Conservation (phyloP, 2,888 invertebrate genomes). For the Drosophila meridiana region DNA sequence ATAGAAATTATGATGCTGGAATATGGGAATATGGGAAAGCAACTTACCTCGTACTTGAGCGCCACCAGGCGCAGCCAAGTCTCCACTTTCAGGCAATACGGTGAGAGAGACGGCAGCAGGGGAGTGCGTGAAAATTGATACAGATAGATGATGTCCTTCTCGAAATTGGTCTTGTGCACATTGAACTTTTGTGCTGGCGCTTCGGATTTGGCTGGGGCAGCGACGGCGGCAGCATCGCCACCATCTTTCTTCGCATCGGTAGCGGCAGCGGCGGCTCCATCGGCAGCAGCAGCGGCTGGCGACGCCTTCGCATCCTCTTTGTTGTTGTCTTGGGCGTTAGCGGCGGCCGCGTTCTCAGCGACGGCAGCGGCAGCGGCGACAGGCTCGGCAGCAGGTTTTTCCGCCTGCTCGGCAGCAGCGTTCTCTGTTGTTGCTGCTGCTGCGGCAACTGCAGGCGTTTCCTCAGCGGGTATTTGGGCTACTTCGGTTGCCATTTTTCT, state of each 20-base stretch:
- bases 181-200: conserved; percentile 91
- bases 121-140: conserved; percentile 97
- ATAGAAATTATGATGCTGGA: conserved; percentile 25
- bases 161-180: conserved; percentile 94
- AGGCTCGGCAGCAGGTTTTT: conserved; percentile 80
- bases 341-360: conserved; percentile 64
- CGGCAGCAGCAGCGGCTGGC: conserved; percentile 74
- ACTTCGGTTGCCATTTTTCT: conserved; percentile 91
- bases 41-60: conserved; percentile 95
- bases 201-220: conserved; percentile 86
- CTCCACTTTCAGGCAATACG: conserved; percentile 97
- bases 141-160: conserved; percentile 96
- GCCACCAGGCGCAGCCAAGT: conserved; percentile 96
- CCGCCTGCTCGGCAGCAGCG: conserved; percentile 62
- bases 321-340: conserved; percentile 84
- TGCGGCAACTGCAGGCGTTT: conserved; percentile 82
- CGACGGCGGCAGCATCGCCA: conserved; percentile 85
- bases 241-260: conserved; percentile 86
- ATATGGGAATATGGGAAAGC: conserved; percentile 34
- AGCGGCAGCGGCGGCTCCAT: conserved; percentile 60
- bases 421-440: conserved; percentile 83
- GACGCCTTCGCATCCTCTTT: conserved; percentile 86
- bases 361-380: conserved; percentile 79
- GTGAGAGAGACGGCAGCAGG: conserved; percentile 94
- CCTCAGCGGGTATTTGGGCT: conserved; percentile 86